Evolutionary conservation across 2,113 vertebrate species (phyloP), one percentile per base, ranked within the genome.

Genomic region (Petroica traversi): DNA sequence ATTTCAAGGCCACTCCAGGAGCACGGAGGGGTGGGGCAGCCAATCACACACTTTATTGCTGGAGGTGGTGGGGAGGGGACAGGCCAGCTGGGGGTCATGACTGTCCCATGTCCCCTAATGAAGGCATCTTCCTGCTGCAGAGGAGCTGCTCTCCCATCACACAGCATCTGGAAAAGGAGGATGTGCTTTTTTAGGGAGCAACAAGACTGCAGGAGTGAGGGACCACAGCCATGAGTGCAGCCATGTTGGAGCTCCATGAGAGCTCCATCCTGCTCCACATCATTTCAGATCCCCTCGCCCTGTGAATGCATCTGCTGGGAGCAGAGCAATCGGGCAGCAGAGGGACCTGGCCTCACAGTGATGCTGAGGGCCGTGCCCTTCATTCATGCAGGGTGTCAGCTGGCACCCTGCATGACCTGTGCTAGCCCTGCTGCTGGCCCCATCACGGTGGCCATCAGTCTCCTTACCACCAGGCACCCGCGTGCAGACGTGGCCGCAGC

Each of bases 21-120:
- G n/a, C 7, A 28, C 1, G 1, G 29, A 36, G 34, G 29, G 28
- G n/a, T n/a, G 62, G 77, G 45, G 38, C 3, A 3, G 26, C 31
- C 63, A 36, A 5, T 1, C 24, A n/a, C 1, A 3, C 0, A 1
- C 5, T 96, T 95, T 97, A 96, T 95, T 97, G 57, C 52, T 88
- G 77, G 48, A 66, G 18, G 18, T 40, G 12, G 34, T 34, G 76
- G 33, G 51, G 34, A 84, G 34, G 72, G 57, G 24, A 69, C 41
- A n/a, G 54, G 54, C 58, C 75, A 90, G n/a, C 15, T 25, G 36
- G 25, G 54, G 22, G 3, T 43, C 0, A 1, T 61, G 36, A 20
- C 62, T 4, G 1, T 26, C 28, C 34, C 1, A 0, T 18, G 17
- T 76, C 9, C 41, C 14, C 13, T 43, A 12, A 34, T 0, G 0